Evolutionary conservation across 2,888 invertebrate genomes (phyloP), one percentile per base, ranked within the genome.

Genomic region (Tolmerus cingulatus): DNA sequence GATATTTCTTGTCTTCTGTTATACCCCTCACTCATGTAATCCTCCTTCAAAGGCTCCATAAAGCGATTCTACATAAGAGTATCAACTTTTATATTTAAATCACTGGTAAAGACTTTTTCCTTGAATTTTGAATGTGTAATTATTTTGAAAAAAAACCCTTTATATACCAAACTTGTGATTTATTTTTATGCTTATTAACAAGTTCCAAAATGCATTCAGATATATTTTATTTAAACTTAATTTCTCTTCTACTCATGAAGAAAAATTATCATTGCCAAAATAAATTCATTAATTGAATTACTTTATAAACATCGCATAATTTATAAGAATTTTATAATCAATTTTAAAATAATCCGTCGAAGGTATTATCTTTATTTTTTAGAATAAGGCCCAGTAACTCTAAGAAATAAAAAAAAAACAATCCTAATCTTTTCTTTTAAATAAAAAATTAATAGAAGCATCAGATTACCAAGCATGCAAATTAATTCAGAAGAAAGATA

Each of bases 381-480:
- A 66, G 66, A 66, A 66, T 66, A 66, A 66, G 66, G 27, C 66
- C 66, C 27, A 66, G 14, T 66, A 66, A 66, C 14, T 66, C 8
- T 16, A n/a, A n/a, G n/a, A n/a, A n/a, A n/a, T 55, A 19, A 55
- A 55, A 55, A 27, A 66, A 66, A 27, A 16, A 27, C 14, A 19
- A 78, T 51, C 16, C 30, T n/a, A 51, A 14, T 30, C 7, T 51
- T 30, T 23, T 27, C 12, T 12, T 23, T 23, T 66, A 30, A 51
- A 16, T 43, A 43, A 79, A 51, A 37, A 43, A 19, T 66, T 82
- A 37, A 57, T 34, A 82, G n/a, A 82, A 57, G 51, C 30, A 34
- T 82, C 27, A 34, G n/a, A 82, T 23, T 51, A 57, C 82, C 27
- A 66, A 37, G 37, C 82, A 82, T 82, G 57, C 57, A 82, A 82